Conservation (phyloP, 1,140 invertebrate genomes). For the Heliconius congener region DNA sequence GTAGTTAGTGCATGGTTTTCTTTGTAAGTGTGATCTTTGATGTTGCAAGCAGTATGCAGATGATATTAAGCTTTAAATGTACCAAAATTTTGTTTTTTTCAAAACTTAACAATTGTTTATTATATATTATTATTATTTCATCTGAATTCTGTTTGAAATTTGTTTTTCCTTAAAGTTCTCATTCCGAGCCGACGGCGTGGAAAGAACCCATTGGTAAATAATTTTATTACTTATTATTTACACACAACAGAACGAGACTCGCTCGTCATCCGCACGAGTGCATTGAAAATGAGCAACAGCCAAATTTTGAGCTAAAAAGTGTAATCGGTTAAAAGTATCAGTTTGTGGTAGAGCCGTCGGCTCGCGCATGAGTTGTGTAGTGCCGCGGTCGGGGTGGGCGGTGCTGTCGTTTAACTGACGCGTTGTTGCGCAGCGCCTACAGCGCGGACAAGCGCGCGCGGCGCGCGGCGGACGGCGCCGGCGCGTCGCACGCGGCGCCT, state of each 20-base stretch:
- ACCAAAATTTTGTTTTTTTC: not conserved
- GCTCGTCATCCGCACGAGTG: not conserved
- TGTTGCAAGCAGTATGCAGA: constrained; percentile 32
- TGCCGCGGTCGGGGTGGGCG: no score
- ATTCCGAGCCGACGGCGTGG: constrained; percentile 28
- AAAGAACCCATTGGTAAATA: constrained; percentile 28
- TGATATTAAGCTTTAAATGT: constrained; percentile 27
- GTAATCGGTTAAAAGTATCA: not conserved
- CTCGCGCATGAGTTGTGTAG: not conserved
- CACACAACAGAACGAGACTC: not conserved
- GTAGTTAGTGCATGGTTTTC: constrained; percentile 27
- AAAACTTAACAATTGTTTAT: constrained; percentile 15
- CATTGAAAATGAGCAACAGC: not conserved
- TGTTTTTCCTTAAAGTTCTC: constrained; percentile 32
- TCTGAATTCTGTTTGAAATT: constrained; percentile 35
- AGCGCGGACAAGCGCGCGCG: constrained; percentile 62
- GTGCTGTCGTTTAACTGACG: no score
- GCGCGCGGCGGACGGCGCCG: constrained; percentile 46
- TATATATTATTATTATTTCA: constrained; percentile 25
- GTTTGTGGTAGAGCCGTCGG: not conserved
- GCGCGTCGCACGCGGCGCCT: constrained; percentile 58
- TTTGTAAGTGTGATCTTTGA: constrained; percentile 15
- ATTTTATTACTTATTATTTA: constrained; percentile 20
- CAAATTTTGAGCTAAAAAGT: not conserved
- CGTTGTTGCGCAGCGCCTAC: constrained; percentile 58